Base-by-base conservation (phyloP, 2,888 invertebrate genomes). In the Stenoptilia bipunctidactyla region DNA sequence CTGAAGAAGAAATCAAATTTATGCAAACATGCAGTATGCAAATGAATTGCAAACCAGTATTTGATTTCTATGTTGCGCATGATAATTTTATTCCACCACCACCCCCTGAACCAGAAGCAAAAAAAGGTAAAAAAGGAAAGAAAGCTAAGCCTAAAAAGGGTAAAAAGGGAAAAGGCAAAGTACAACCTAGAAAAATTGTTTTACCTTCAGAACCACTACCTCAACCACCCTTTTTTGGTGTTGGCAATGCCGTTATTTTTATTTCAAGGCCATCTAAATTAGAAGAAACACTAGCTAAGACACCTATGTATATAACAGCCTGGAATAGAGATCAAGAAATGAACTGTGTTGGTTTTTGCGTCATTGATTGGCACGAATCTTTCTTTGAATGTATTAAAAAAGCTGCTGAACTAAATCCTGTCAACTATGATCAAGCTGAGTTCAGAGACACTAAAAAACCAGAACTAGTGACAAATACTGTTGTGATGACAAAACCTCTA, bases 1-100 rank as follows among this genome's bases (percentile, higher is more conserved):
- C 80, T 0, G 82, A 80, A 56, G 83, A 83, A 63, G 83, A 83
- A 63, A 53, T 80, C 57, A 82, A 82, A 47, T 83, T 61, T 42
- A 71, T 77, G 72, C 70, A 76, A 63, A 74, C 82, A 1, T 83
- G 83, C 45, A 72, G 79, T 1, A 51, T 80, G 55, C 71, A 82
- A 56, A 73, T 83, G 71, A 70, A 66, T 38, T 83, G 83, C 46
- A 47, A 72, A 13, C 82, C 83, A 1, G 40, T 83, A 12, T 83
- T 83, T 49, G 75, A 83, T 45, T 83, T 83, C 40, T 70, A 70
- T 40, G 63, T 83, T 5, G 82, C 82, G n/a, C 83, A 83, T 43
- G 83, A 83, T 42, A 83, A 83, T 37, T 83, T 83, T 38, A 52
- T 82, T 1, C 61, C 79, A 2, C 83, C 83, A 1, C 72, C 74